These are phyloP conservation scores for Phasianus colchicus DNA, from an alignment of 2,113 vertebrate genomes.

Conservation along the genomic window DNA sequence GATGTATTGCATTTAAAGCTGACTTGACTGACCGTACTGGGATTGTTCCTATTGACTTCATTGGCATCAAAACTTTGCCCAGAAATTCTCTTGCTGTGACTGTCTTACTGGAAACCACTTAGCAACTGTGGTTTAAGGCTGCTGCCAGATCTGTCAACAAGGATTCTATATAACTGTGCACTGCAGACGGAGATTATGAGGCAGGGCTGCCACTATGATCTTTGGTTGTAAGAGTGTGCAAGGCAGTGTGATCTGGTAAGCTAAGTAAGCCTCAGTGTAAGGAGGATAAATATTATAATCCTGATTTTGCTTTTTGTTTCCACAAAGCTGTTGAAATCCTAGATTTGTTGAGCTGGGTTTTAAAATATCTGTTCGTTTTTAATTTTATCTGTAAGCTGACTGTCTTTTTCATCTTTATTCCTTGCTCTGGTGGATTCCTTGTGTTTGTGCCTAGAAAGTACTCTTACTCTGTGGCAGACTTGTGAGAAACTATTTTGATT, in stretches of 20 bases:
- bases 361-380: background rate
- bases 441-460: background rate
- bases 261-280: background rate
- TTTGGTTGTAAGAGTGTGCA: background rate
- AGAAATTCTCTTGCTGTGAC: background rate
- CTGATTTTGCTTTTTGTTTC: background rate
- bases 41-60: background rate
- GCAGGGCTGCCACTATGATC: background rate
- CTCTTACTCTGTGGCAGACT: background rate
- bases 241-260: background rate
- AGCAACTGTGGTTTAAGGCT: background rate
- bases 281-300: background rate
- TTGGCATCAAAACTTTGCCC: background rate
- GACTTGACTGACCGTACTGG: background rate
- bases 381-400: background rate
- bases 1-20: background rate
- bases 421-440: background rate
- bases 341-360: background rate
- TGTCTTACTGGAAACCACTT: background rate
- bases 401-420: background rate
- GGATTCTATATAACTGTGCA: background rate
- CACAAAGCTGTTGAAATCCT: background rate
- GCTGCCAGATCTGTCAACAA: background rate
- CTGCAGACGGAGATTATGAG: background rate
- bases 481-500: background rate